Base-by-base conservation (phyloP, 1,140 invertebrate species). In the Chelonus insularis region DNA sequence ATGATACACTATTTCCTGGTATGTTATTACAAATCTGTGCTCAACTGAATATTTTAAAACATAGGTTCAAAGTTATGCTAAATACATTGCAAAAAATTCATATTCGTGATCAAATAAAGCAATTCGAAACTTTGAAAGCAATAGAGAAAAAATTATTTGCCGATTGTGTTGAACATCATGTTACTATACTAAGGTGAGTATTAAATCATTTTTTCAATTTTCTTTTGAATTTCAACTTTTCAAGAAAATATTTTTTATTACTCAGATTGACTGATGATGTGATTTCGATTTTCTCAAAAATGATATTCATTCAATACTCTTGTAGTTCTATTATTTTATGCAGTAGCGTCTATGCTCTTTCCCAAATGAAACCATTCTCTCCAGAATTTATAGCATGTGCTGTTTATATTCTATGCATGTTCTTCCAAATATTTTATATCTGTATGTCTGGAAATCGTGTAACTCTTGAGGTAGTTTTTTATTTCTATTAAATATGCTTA, bases 1-100 rank as follows among this genome's bases (percentile, higher is more conserved):
- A 21, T 16, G 54, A 56, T 21, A 29, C 39, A 18, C n/a, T 56
- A 8, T 56, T 39, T 43, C 23, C 37, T 32, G 54, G 54, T 0
- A 56, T 56, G 37, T 29, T 56, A 20, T 8, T 56, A 9, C 39
- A 43, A 23, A 29, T 56, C 4, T 56, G 54, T 43, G 37, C 23
- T 6, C 37, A 45, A 43, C 4, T 56, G 0, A 16, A 56, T 16
- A 29, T 56, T 4, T 20, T 56, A 4, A 25, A 56, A 16, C 20
- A 56, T 11, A 16, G 54, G 0, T 56, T 56, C n/a, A 5, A 25
- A 2, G 20, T 43, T 12, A 32, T 14, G 6, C 9, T 56, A 0
- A 14, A 23, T 1, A 14, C 3, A 7, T 5, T 56, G n/a, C 20
- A 56, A 32, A 25, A 56, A 16, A 5, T 16, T 16, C 11, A 11